Evolutionary conservation across 2,113 vertebrate genomes (phyloP).

Genomic region (Grallaria varia): DNA sequence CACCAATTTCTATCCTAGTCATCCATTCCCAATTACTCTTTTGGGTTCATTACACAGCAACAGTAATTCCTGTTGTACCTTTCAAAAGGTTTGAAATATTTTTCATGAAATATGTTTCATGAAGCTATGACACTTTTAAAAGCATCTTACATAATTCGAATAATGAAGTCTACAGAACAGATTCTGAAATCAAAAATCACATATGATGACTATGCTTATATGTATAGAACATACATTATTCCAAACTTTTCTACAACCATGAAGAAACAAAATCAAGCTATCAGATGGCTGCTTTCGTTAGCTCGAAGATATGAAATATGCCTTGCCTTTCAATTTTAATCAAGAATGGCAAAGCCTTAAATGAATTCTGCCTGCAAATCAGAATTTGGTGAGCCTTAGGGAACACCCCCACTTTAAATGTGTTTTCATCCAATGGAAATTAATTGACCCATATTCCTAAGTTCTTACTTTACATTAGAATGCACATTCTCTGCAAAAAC

Average conservation of each 20-base stretch:
- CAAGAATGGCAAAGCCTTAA: neutral
- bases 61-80: neutral
- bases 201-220: neutral
- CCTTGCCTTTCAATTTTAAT: neutral
- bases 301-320: neutral
- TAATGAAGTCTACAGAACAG: neutral
- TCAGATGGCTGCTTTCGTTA: neutral
- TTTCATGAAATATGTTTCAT: no score
- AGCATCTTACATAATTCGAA: neutral
- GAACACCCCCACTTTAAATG: neutral
- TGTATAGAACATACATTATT: neutral
- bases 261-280: neutral
- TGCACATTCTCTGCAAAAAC: neutral
- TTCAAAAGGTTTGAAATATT: neutral
- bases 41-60: neutral
- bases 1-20: neutral
- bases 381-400: neutral
- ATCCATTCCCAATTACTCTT: neutral
- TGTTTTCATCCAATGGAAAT: slow-evolving; percentile 5
- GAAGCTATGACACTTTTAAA: neutral
- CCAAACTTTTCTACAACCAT: neutral
- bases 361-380: neutral
- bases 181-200: neutral
- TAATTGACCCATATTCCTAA: slow-evolving; percentile 3
- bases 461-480: neutral